A percentile compares a stretch with the other conserved stretches of the same genome.
phyloP scores from a whole-genome alignment of 2,797 vertebrate genomes.

The Nasua narica region DNA sequence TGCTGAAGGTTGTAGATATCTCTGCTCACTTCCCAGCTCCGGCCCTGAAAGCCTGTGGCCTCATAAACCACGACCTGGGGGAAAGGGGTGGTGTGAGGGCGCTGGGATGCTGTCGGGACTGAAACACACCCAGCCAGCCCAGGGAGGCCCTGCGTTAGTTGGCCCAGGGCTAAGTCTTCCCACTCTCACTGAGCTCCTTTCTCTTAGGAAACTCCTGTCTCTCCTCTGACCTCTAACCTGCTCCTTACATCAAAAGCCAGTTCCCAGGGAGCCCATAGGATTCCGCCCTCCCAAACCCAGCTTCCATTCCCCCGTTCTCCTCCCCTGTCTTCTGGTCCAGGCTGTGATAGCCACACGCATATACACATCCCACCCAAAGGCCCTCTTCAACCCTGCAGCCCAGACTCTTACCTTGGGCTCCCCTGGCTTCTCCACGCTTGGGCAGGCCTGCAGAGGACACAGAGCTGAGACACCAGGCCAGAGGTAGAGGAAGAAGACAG shows the following conservation, averaged over 20 bases:
- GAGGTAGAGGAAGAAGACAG: background rate
- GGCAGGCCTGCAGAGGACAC: slow-evolving; percentile 90
- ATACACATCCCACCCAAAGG: background rate
- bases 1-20: slow-evolving; percentile 89
- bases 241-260: background rate
- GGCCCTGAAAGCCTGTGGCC: slow-evolving; percentile 88
- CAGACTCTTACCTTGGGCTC: slow-evolving; percentile 89
- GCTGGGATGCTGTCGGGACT: background rate
- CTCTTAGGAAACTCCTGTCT: background rate
- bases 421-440: slow-evolving; percentile 88
- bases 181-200: background rate
- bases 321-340: background rate
- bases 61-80: slow-evolving; percentile 91
- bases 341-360: background rate
- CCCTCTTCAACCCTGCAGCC: background rate
- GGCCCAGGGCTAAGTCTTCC: background rate
- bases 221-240: background rate
- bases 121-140: background rate
- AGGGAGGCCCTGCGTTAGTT: background rate
- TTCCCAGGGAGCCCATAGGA: background rate
- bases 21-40: slow-evolving; percentile 86
- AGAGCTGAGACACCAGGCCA: background rate
- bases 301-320: background rate
- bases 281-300: background rate
- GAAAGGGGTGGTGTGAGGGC: background rate